Evolutionary conservation across 1,140 invertebrate genomes (phyloP), one percentile per base, ranked within the genome.

Genomic region (Andricus grossulariae): DNA sequence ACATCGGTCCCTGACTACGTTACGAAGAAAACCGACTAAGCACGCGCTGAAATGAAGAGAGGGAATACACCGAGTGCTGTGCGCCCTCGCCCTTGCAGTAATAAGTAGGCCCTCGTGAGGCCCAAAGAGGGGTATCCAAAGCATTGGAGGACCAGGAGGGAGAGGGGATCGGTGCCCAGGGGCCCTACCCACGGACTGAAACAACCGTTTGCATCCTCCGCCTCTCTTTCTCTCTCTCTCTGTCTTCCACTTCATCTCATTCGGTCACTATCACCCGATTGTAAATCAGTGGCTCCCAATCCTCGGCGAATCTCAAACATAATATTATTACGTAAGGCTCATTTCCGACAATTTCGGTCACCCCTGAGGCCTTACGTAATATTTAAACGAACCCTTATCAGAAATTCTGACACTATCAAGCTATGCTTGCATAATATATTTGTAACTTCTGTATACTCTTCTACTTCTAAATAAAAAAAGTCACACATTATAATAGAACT

Each of bases 261-360:
- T 80, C 73, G 78, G 45, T 71, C 50, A 51, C 25, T 32, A 55
- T 54, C 73, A 45, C 13, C 51, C 79, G 78, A 79, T 84, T 75
- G 52, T 71, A 75, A 71, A 50, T 74, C 83, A 84, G 80, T 74
- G 84, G 74, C 77, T 75, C 83, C 83, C 84, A 83, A 79, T 79
- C 60, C 50, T 66, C 45, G 32, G 21, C 32, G 18, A 13, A 16
- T 18, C 3, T 57, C 54, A 51, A 7, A 16, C 54, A 13, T 50
- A 60, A 7, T 60, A 45, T 5, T 45, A 45, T 45, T 45, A 45
- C 10, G 39, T 45, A 45, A 45, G 1, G 39, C 39, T 10, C 39
- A 10, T 45, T 45, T 4, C 10, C 39, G 39, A 45, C 10, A 45
- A 45, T 45, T 45, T 45, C 10, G 10, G 6, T 45, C 39, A 45